phyloP scores from a whole-genome alignment of 92 coral and sea anemone genomes.

The Blastomussa wellsi region DNA sequence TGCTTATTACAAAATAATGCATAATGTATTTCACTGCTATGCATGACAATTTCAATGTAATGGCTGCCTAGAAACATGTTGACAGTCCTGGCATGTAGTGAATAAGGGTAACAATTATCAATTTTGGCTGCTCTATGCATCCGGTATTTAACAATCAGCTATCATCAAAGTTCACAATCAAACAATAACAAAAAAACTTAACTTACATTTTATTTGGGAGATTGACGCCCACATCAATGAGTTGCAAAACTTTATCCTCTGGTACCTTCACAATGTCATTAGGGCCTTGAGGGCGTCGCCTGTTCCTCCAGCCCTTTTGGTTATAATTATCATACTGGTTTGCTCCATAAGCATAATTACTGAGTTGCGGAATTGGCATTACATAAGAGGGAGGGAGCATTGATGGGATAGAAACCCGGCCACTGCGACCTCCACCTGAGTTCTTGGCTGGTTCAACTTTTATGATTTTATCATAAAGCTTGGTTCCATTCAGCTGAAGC shows the following conservation, averaged over 20 bases:
- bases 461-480: conserved; percentile 75
- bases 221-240: conserved; percentile 88
- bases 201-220: conserved; percentile 92
- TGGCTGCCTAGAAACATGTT: too few species aligned
- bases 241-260: conserved; percentile 72
- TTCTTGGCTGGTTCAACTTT: conserved; percentile 79
- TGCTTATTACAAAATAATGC: too few species aligned
- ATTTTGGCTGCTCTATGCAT: neutral
- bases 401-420: conserved; percentile 50
- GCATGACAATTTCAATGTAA: too few species aligned
- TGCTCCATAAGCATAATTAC: conserved; percentile 15
- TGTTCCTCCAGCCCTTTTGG: conserved; percentile 14
- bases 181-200: neutral
- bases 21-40: too few species aligned
- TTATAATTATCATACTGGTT: conserved; percentile 17
- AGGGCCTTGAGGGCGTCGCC: conserved; percentile 37
- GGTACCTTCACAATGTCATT: conserved; percentile 75
- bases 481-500: conserved; percentile 78
- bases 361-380: conserved; percentile 35
- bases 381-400: conserved; percentile 43
- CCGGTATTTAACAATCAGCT: neutral
- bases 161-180: too few species aligned
- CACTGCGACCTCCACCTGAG: conserved; percentile 40
- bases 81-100: neutral
- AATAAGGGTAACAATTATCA: neutral